Conservation (phyloP, 2,797 vertebrate genomes). For the Nasua narica region DNA sequence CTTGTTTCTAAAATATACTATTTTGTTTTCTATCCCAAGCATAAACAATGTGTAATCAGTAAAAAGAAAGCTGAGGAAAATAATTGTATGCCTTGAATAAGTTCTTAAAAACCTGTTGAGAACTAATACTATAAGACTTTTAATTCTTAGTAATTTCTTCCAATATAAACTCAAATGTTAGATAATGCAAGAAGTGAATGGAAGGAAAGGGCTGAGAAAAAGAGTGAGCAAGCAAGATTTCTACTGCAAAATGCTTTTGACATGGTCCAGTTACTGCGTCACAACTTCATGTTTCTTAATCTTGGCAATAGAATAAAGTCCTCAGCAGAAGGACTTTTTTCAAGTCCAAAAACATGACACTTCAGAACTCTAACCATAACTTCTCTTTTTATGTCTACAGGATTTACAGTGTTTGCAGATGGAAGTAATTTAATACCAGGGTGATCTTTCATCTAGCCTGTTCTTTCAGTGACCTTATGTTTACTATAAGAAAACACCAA, state of each 20-base stretch:
- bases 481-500: slow-evolving; percentile 86
- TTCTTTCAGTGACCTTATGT: slow-evolving; percentile 83
- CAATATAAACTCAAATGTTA: slow-evolving; percentile 59
- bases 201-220: background rate
- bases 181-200: slow-evolving; percentile 58
- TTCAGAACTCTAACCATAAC: slow-evolving; percentile 81
- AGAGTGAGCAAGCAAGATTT: slow-evolving; percentile 45
- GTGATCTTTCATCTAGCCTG: slow-evolving; percentile 81
- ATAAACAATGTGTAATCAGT: slow-evolving; percentile 40
- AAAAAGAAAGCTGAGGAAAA: background rate
- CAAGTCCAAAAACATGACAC: slow-evolving; percentile 81
- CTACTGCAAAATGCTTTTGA: slow-evolving; percentile 74
- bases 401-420: slow-evolving; percentile 84
- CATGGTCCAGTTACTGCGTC: slow-evolving; percentile 79
- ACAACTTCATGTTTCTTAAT: slow-evolving; percentile 83
- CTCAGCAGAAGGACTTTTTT: slow-evolving; percentile 80
- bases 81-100: slow-evolving; percentile 12
- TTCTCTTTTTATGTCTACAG: slow-evolving; percentile 83
- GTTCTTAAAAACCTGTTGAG: background rate
- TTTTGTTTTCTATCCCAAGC: slow-evolving; percentile 24
- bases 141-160: slow-evolving; percentile 22
- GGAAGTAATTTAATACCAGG: slow-evolving; percentile 84
- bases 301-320: slow-evolving; percentile 86
- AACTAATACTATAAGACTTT: background rate
- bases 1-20: background rate